Conservation (phyloP, 2,888 invertebrate genomes). For the Lymantria dispar region DNA sequence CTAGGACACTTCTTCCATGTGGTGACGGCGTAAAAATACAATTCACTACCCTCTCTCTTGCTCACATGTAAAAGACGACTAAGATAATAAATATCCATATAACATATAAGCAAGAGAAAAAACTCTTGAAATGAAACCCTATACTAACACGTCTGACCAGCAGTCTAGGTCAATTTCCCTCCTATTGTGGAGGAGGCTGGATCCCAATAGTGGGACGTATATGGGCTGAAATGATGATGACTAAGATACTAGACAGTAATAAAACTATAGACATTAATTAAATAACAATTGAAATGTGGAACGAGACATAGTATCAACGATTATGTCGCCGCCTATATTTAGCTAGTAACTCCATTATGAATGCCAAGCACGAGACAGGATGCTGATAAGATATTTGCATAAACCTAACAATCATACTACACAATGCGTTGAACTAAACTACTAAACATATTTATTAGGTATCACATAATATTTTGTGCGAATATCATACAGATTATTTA, state of each 20-base stretch:
- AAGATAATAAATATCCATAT: too few relatives aligned
- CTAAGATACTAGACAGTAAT: neutral
- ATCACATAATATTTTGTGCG: conserved; percentile 2
- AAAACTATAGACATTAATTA: conserved; percentile 29
- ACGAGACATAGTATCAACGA: conserved; percentile 41
- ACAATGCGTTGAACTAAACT: neutral
- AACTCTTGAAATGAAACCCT: too few relatives aligned
- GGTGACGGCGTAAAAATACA: too few relatives aligned
- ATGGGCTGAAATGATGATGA: too few relatives aligned
- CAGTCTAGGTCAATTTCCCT: too few relatives aligned
- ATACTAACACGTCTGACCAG: too few relatives aligned
- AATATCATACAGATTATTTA: neutral
- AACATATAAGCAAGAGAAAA: too few relatives aligned
- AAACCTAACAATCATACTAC: conserved; percentile 44
- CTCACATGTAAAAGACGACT: too few relatives aligned
- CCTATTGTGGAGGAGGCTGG: too few relatives aligned
- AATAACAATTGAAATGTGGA: conserved; percentile 38
- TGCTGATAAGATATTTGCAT: conserved; percentile 73
- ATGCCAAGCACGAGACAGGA: conserved; percentile 66
- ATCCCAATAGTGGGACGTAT: too few relatives aligned
- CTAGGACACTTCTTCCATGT: too few relatives aligned
- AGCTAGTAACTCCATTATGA: conserved; percentile 50
- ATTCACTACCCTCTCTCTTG: too few relatives aligned
- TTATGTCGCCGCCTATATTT: conserved; percentile 51
- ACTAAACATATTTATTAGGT: conserved; percentile 8